Evolutionary conservation across 2,797 vertebrate species (phyloP).

Genomic region (Austrolebias charrua): DNA sequence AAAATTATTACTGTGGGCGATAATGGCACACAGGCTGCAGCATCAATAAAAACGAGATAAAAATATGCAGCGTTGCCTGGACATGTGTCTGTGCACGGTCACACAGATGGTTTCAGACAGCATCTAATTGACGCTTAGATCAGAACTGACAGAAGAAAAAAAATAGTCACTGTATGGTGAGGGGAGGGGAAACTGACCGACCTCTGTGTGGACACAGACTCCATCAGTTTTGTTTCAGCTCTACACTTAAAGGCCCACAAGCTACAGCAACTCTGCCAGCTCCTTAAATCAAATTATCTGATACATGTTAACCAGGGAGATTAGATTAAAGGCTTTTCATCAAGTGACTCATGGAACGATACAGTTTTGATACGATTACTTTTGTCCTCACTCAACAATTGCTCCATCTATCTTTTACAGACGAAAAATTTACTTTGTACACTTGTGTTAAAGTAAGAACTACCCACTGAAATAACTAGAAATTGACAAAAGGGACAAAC

Average conservation of each 20-base stretch:
- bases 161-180: conserved; percentile 9
- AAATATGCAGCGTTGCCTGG: conserved; percentile 24
- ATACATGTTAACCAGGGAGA: conserved; percentile 52
- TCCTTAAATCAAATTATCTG: conserved; percentile 47
- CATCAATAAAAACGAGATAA: conserved; percentile 18
- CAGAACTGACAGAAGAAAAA: conserved; percentile 36
- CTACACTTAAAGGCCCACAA: conserved; percentile 17
- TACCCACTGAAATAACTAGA: too few species aligned
- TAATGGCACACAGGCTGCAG: not conserved
- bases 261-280: conserved; percentile 18
- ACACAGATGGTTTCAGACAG: conserved; percentile 36
- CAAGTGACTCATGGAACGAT: conserved; percentile 56
- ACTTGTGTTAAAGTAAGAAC: too few species aligned
- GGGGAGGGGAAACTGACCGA: conserved; percentile 8
- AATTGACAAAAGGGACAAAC: too few species aligned
- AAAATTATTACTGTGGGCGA: too few species aligned
- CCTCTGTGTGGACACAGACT: conserved; percentile 19
- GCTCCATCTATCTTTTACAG: conserved; percentile 32
- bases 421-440: not conserved
- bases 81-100: conserved; percentile 25
- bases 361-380: conserved; percentile 49
- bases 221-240: not conserved
- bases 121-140: conserved; percentile 37
- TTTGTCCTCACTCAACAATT: conserved; percentile 36
- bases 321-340: conserved; percentile 62